Base-by-base conservation (phyloP, 2,797 vertebrate species). In the Gambelia wislizenii region DNA sequence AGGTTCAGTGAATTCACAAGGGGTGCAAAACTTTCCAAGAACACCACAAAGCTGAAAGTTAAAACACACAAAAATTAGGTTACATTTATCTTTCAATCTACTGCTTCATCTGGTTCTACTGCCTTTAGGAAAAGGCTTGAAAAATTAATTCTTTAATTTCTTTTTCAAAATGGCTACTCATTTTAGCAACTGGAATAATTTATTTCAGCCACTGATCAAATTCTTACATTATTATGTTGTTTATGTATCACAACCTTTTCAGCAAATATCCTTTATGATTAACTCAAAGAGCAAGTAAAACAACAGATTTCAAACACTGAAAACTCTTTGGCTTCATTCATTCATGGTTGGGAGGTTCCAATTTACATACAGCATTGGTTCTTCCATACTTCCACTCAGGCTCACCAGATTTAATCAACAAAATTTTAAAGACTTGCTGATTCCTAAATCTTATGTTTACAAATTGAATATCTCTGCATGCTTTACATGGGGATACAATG, bases 31-130 rank as follows among this genome's bases (percentile, higher is more conserved):
- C 96, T 98, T 98, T 98, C 98, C 98, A 98, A 98, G 98, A 98
- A 97, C 95, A 98, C 98, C 96, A 98, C 97, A 98, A 98, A 98
- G 98, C 98, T 98, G 98, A 97, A 98, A 98, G 96, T 98, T 97
- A 98, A 98, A 84, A 98, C 86, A 98, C 97, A 98, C 96, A 98
- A 97, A 97, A 93, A 96, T 97, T 98, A 98, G 97, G 97, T 97
- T 95, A 95, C 95, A 86, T 97, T 96, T 87, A 91, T 96, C 92
- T 94, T 70, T 88, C 84, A 96, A 96, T 91, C 93, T 87, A 89
- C 88, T 91, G 92, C 72, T 92, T 88, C 47, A 94, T 89, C 94
- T n/a, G 94, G 96, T 94, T 94, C 95, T 96, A 96, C 13, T 96
- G 94, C 94, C 95, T 89, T 93, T 84, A 95, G 85, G 70, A 95